Conservation (phyloP, 1,140 invertebrate genomes). For the Onthophagus taurus region DNA sequence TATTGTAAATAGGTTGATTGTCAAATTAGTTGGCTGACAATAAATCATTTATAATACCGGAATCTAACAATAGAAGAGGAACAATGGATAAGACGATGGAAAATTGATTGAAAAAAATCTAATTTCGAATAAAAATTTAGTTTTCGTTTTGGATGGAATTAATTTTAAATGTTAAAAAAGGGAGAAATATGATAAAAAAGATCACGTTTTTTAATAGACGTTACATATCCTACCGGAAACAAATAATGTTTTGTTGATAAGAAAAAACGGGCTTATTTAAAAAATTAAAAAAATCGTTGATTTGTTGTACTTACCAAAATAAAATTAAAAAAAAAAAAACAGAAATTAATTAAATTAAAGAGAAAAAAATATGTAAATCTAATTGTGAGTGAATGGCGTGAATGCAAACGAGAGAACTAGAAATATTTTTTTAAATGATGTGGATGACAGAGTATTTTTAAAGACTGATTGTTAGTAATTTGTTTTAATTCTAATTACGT, state of each 20-base stretch:
- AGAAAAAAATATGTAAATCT: conserved; percentile 7
- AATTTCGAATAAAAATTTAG: too few species aligned
- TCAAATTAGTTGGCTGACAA: conserved; percentile 37
- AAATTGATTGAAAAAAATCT: too few species aligned
- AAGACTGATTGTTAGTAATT: conserved; percentile 29
- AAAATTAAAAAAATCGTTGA: neutral
- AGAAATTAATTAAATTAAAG: conserved; percentile 1
- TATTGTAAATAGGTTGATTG: conserved; percentile 24
- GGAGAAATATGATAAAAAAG: too few species aligned
- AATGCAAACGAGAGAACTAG: neutral
- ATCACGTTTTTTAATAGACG: conserved; percentile 23
- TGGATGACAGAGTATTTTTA: conserved; percentile 10
- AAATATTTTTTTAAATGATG: conserved; percentile 20
- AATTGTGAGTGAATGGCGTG: neutral
- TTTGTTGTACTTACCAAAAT: conserved; percentile 5
- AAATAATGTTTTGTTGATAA: conserved; percentile 22
- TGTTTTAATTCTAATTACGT: too few species aligned
- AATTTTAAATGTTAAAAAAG: too few species aligned
- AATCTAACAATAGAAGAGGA: too few species aligned
- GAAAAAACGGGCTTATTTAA: conserved; percentile 1
- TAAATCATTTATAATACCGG: conserved; percentile 22
- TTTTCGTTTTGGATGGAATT: too few species aligned
- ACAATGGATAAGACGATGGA: too few species aligned
- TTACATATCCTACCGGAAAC: too few species aligned
- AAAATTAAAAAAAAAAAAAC: conserved; percentile 1